Percentiles rank a stretch among this genome's conserved stretches.
Evolutionary conservation across 2,888 invertebrate genomes (phyloP).

Genomic region (Dexiosoma caninum): DNA sequence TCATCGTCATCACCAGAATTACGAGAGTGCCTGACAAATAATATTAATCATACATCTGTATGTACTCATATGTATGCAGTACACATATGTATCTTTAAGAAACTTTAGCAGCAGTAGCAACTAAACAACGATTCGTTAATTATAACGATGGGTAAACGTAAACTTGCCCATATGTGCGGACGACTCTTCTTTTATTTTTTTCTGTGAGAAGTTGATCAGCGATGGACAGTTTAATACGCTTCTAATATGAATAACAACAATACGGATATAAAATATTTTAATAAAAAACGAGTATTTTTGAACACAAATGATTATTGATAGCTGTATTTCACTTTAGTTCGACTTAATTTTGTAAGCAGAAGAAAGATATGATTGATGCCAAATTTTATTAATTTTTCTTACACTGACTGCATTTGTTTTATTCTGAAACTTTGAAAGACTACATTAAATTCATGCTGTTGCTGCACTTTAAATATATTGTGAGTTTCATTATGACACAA

Average conservation of each 20-base stretch:
- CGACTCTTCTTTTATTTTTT: neutral
- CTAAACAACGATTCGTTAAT: conserved; percentile 44
- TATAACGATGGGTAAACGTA: conserved; percentile 54
- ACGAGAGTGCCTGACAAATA: conserved; percentile 22
- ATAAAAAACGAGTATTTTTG: no score
- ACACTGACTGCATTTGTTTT: no score
- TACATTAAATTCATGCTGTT: no score
- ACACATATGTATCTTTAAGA: conserved; percentile 47
- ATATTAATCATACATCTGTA: conserved; percentile 16
- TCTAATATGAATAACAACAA: neutral
- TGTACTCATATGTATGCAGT: neutral
- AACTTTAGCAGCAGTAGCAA: conserved; percentile 42
- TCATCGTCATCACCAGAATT: conserved; percentile 2
- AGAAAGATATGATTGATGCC: no score
- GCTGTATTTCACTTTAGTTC: no score
- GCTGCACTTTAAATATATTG: no score
- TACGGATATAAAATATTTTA: no score
- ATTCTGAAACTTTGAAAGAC: no score
- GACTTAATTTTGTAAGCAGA: no score
- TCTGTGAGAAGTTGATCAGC: conserved; percentile 5
- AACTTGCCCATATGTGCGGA: conserved; percentile 47
- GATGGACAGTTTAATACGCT: neutral
- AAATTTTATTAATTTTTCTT: no score
- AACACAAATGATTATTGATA: no score
- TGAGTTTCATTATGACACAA: no score